These are phyloP conservation scores for Papilio demoleus DNA, from an alignment of 2,888 invertebrate species.

Conservation along the genomic window DNA sequence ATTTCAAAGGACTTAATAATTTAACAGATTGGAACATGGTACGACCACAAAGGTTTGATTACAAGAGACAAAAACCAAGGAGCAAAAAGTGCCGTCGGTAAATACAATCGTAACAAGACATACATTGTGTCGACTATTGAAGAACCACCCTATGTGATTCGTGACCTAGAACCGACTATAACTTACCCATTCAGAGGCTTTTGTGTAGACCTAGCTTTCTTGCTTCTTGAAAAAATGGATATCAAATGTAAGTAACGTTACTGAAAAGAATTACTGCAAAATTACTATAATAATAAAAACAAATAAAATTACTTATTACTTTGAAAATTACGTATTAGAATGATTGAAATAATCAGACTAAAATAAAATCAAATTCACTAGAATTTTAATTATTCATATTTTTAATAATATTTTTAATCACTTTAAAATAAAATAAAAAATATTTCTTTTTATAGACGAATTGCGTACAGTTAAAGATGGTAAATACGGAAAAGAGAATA, in stretches of 20 bases:
- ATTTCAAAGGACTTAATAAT: neutral
- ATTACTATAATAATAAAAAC: neutral
- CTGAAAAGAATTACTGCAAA: neutral
- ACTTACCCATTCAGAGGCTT: conserved; percentile 94
- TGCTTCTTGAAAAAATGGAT: conserved; percentile 90
- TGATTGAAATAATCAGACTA: too few relatives aligned
- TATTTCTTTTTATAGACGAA: conserved; percentile 91
- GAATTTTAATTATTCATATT: too few relatives aligned
- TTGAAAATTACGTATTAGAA: too few relatives aligned
- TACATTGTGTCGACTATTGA: conserved; percentile 94
- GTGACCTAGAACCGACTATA: conserved; percentile 86
- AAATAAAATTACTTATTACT: neutral
- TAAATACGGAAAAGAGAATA: conserved; percentile 93
- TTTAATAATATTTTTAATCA: too few relatives aligned
- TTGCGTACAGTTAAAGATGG: conserved; percentile 93
- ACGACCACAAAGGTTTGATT: conserved; percentile 89
- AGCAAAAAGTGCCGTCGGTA: conserved; percentile 83
- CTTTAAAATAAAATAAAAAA: too few relatives aligned
- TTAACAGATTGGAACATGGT: conserved; percentile 92
- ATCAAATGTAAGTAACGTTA: conserved; percentile 89
- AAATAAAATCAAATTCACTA: too few relatives aligned
- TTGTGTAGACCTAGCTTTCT: conserved; percentile 94
- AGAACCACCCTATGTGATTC: conserved; percentile 94
- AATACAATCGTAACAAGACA: conserved; percentile 91
- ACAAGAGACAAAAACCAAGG: conserved; percentile 82